Base-by-base conservation (phyloP, 2,113 vertebrate species). In the Speoplatyrhinus poulsoni region DNA sequence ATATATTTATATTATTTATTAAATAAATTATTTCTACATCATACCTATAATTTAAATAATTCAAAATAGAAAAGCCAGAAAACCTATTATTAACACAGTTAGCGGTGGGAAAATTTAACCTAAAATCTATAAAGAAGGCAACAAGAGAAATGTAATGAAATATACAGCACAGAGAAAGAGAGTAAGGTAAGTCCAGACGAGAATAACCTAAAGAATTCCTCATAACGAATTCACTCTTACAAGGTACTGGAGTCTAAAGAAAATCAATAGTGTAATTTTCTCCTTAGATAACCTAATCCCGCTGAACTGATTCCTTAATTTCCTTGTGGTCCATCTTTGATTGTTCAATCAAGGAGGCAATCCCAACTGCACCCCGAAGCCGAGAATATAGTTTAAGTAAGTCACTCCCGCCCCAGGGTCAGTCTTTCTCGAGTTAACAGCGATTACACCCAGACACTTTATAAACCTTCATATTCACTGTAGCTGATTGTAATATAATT, bases 201-300 rank as follows among this genome's bases (percentile, higher is more conserved):
- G 65, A 57, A 46, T n/a, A n/a, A 81, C 59, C 46, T n/a, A 46
- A 75, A 85, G 80, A 76, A 79, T 73, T 81, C 70, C 70, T 72
- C 58, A 72, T 81, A 88, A 88, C 76, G 49, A 91, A 86, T 90
- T 84, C 65, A 56, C 75, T 79, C 72, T 72, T 61, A 67, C 70
- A 77, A 61, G 17, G 68, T 74, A 62, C 12, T 72, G 67, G 48
- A n/a, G 69, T 75, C 81, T 80, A 89, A 85, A 76, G 84, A 91
- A 91, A 92, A 93, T 92, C 92, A 91, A 93, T 93, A 90, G 70
- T 87, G 86, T 87, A 88, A 92, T 92, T 91, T 91, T 92, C 89
- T 88, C 84, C 89, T 85, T 85, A 87, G 85, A 91, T 88, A 88
- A 86, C 76, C 85, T 85, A 87, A 87, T 89, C 81, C 72, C 76